Evolutionary conservation across 2,888 invertebrate genomes (phyloP), one percentile per base, ranked within the genome.

Genomic region (Cheilosia variabilis): DNA sequence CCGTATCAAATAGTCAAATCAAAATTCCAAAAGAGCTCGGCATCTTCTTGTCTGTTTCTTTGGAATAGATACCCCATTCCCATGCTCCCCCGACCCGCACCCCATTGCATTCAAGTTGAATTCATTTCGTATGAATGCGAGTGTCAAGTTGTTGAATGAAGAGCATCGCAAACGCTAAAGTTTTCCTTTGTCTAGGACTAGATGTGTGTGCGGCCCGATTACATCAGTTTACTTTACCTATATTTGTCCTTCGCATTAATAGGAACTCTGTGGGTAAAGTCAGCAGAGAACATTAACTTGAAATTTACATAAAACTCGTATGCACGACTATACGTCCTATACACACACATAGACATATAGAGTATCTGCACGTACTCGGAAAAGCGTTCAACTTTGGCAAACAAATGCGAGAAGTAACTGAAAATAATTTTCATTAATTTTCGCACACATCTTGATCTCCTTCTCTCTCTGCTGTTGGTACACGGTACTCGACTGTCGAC

Each of bases 381-480:
- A 24, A 58, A 53, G 52, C 52, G 58, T 68, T 55, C 27, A 62
- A 47, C 72, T 58, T 24, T 45, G 37, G 58, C 65, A 79, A 80
- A 80, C 60, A 68, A 47, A 47, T 62, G 17, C 68, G 52, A 60
- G 52, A 75, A 80, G 62, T 80, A 80, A 75, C 68, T 80, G 75
- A 75, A 80, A 75, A 80, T 80, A 45, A 75, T 80, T 75, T 80
- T 80, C 80, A 75, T 80, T 75, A 80, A 80, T 75, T 80, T 80
- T 63, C 47, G 45, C 68, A 62, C n/a, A 43, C 27, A 47, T 43
- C 45, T 62, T n/a, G n/a, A 24, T 66, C 53, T 45, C n/a, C 7
- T 6, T 27, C 19, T 4, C 15, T 22, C 4, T 22, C 22, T 13
- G 7, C 22, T 17, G 4, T 22, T 0, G 22, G 2, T 22, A 22